phyloP scores from a whole-genome alignment of 2,797 vertebrate genomes.

The Gadopsis marmoratus region DNA sequence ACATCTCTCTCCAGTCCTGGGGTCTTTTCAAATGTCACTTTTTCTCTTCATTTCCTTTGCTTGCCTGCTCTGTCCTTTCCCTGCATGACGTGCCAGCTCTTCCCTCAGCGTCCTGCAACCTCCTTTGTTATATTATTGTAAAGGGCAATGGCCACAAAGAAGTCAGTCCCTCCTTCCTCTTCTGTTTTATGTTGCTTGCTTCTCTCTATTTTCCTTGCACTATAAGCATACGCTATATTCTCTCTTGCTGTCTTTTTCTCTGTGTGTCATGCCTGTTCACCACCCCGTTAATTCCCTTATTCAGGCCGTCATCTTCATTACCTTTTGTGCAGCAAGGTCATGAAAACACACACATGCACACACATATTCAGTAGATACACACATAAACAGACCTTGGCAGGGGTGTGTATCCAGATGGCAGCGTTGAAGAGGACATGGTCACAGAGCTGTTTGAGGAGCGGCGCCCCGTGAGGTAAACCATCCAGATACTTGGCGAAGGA shows the following conservation, averaged over 20 bases:
- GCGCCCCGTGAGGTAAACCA: slow-evolving; percentile 96
- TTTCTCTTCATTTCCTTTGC: slow-evolving; percentile 41
- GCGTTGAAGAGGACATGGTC: slow-evolving; percentile 89
- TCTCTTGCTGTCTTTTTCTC: neutral
- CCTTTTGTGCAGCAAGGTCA: slow-evolving; percentile 51
- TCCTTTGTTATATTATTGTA: slow-evolving; percentile 51
- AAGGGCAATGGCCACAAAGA: slow-evolving; percentile 50
- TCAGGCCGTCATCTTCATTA: neutral
- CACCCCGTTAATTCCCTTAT: neutral
- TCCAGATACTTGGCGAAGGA: slow-evolving; percentile 99
- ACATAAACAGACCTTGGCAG: slow-evolving; percentile 91
- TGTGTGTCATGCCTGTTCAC: neutral
- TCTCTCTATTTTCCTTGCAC: slow-evolving; percentile 25
- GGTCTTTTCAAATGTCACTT: slow-evolving; percentile 75
- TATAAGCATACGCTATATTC: neutral
- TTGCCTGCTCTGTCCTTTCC: slow-evolving; percentile 47
- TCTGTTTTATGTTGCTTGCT: slow-evolving; percentile 11
- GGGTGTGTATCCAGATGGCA: slow-evolving; percentile 97
- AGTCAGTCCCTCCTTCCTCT: slow-evolving; percentile 23
- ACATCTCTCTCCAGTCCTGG: slow-evolving; percentile 48
- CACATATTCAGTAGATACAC: slow-evolving; percentile 11
- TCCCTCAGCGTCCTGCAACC: slow-evolving; percentile 25
- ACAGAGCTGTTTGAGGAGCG: slow-evolving; percentile 95
- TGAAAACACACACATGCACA: slow-evolving; percentile 22
- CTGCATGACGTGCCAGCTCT: slow-evolving; percentile 22